These are phyloP conservation scores for Sesamia inferens DNA, from an alignment of 2,888 invertebrate genomes.

Conservation along the genomic window DNA sequence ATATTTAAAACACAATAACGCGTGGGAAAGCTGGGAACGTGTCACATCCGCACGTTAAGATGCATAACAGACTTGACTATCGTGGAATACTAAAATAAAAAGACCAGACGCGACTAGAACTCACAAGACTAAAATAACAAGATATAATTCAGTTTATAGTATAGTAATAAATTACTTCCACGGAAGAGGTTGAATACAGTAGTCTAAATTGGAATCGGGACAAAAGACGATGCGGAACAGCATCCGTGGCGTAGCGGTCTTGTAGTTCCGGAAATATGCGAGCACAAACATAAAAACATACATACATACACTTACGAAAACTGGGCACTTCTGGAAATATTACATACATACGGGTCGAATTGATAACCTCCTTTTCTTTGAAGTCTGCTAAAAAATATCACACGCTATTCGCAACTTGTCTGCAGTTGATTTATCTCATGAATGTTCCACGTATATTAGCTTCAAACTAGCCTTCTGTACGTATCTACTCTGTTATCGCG, in stretches of 20 bases:
- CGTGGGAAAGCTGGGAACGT: slow-evolving; percentile 48
- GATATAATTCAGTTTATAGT: slow-evolving; percentile 40
- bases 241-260: too few species aligned
- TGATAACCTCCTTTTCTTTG: too few species aligned
- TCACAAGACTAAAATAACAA: slow-evolving; percentile 43
- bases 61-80: slow-evolving; percentile 43
- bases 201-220: neutral
- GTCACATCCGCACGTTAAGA: slow-evolving; percentile 57
- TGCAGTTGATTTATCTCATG: neutral
- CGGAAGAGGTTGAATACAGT: neutral
- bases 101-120: slow-evolving; percentile 46
- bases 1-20: slow-evolving; percentile 56
- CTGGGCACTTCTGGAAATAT: too few species aligned
- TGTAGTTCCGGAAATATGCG: too few species aligned
- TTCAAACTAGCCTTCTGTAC: slow-evolving; percentile 32
- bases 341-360: too few species aligned
- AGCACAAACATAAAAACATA: too few species aligned
- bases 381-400: neutral
- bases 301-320: too few species aligned
- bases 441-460: neutral
- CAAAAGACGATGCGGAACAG: too few species aligned
- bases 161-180: slow-evolving; percentile 42
- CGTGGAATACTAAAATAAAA: slow-evolving; percentile 54
- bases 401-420: neutral
- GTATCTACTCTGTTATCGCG: slow-evolving; percentile 49